These are phyloP conservation scores for Lichenostomus cassidix DNA, from an alignment of 2,113 vertebrate genomes.

Conservation along the genomic window DNA sequence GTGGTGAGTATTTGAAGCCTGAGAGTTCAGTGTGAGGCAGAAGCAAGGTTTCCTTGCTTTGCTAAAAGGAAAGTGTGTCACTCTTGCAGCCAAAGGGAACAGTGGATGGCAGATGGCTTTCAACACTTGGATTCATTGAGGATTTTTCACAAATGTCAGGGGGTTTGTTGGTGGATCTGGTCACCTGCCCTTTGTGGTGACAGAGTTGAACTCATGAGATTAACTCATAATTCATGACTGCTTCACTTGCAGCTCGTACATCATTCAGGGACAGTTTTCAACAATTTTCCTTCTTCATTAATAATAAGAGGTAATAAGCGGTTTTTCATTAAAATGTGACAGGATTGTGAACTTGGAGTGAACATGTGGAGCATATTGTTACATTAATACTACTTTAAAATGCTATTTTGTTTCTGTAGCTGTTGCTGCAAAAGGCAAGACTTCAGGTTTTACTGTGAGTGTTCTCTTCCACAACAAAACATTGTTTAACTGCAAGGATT, in stretches of 20 bases:
- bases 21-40: neutral
- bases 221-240: neutral
- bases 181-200: neutral
- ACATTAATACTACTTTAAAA: neutral
- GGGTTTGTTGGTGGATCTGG: slow-evolving; percentile 47
- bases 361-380: neutral
- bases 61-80: neutral
- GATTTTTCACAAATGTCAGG: slow-evolving; percentile 44
- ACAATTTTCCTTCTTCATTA: neutral
- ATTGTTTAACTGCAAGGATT: neutral
- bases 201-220: neutral
- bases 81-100: neutral
- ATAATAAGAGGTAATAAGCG: neutral
- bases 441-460: fast-evolving
- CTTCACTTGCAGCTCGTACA: neutral
- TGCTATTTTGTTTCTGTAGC: neutral
- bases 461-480: neutral
- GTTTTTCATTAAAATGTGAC: neutral
- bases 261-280: neutral
- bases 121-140: slow-evolving; percentile 37
- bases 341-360: neutral
- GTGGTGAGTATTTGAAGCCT: neutral
- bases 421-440: neutral
- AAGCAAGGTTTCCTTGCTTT: neutral
- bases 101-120: neutral